Evolutionary conservation across 2,797 vertebrate species (phyloP), one percentile per base, ranked within the genome.

Genomic region (Hippocampus kuda): DNA sequence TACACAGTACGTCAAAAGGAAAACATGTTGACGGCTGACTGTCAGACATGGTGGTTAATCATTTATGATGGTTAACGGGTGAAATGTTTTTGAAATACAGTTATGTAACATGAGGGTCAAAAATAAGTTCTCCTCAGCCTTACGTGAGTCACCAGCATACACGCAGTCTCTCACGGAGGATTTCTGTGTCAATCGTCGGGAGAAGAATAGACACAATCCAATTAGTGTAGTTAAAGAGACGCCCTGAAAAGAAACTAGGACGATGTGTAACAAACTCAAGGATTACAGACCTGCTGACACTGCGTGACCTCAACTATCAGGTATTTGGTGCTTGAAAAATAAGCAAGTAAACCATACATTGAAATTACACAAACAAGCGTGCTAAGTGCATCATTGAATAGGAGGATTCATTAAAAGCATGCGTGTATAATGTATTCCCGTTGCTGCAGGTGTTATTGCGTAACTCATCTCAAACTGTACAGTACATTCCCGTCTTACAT

Each of bases 191-290:
- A 71, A 67, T 44, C 11, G 73, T 38, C 59, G 77, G 67, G 67
- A 74, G 78, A 83, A 78, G 34, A 81, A 68, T 18, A 20, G 20
- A 70, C 2, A 1, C 51, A 85, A 89, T 86, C 86, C 85, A 75
- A 86, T 89, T 75, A 85, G 63, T 48, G 5, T 63, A 70, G 79
- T 73, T 75, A 68, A 75, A 83, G 65, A 60, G 67, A 73, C 1
- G n/a, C 61, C 61, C 24, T 68, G 42, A 79, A 77, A 77, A 71
- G 70, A 81, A 84, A 79, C 80, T 70, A 65, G 79, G 71, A 75
- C 78, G 80, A 27, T 1, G 2, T 54, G 57, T 66, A 68, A 73
- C 30, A 34, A 68, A 26, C 44, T 64, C 30, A 1, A 56, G 78
- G 87, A 85, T 89, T 85, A 85, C 48, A 73, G 74, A 70, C 64